phyloP scores from a whole-genome alignment of 2,888 invertebrate species.

The Heliconius ismenius region DNA sequence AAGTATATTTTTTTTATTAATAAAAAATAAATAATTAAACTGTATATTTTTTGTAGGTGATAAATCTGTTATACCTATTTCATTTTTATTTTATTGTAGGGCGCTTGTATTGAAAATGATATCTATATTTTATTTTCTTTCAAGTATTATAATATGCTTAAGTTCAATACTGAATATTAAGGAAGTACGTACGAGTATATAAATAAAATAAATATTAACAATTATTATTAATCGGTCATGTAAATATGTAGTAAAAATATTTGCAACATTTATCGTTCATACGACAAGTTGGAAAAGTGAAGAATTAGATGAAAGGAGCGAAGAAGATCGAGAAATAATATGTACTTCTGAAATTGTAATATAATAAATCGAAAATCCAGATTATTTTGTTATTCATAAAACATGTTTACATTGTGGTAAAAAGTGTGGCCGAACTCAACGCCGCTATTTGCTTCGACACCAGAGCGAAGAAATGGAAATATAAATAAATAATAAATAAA shows the following conservation, averaged over 20 bases:
- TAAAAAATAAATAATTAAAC: no score
- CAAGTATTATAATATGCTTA: neutral
- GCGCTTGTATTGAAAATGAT: no score
- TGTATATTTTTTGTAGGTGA: no score
- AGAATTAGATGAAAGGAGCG: neutral
- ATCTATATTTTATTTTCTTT: no score
- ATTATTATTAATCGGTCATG: neutral
- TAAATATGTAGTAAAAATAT: neutral
- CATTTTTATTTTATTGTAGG: no score
- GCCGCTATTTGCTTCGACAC: neutral
- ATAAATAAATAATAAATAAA: no score
- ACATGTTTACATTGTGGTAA: neutral
- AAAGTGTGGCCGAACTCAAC: neutral
- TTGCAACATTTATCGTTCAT: neutral
- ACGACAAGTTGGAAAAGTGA: neutral
- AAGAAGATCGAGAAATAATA: neutral
- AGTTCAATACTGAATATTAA: neutral
- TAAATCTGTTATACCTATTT: no score
- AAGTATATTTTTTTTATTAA: neutral
- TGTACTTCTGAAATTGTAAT: neutral
- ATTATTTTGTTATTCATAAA: neutral
- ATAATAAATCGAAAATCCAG: neutral
- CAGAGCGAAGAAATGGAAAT: no score
- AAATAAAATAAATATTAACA: neutral
- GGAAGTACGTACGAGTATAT: neutral